Conservation (phyloP, 2,888 invertebrate species). For the Abrostola tripartita region DNA sequence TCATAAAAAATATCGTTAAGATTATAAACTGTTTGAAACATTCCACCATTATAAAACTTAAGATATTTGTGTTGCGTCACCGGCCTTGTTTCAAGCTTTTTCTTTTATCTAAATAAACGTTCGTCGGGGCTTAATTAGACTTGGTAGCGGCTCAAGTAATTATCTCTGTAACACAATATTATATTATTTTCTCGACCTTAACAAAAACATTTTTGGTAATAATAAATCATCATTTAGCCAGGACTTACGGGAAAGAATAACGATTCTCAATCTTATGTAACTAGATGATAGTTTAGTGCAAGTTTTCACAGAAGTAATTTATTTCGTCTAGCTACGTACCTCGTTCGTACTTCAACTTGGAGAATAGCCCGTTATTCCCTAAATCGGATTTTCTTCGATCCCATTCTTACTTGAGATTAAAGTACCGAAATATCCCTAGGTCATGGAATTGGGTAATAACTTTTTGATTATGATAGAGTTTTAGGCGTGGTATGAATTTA, state of each 20-base stretch:
- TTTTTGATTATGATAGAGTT: slow-evolving; percentile 49
- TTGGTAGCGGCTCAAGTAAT: slow-evolving; percentile 47
- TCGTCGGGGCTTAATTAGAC: slow-evolving; percentile 43
- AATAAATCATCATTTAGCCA: slow-evolving; percentile 47
- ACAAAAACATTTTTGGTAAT: slow-evolving; percentile 37
- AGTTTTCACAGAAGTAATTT: slow-evolving; percentile 31
- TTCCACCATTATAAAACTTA: slow-evolving; percentile 17
- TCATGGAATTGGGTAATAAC: slow-evolving; percentile 56
- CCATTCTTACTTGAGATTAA: slow-evolving; percentile 55
- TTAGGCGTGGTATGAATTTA: slow-evolving; percentile 47
- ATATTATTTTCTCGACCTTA: slow-evolving; percentile 38
- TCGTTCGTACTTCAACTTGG: slow-evolving; percentile 13
- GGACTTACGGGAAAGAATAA: slow-evolving; percentile 24
- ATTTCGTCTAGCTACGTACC: slow-evolving; percentile 23
- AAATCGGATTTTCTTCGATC: slow-evolving; percentile 46
- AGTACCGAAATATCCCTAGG: slow-evolving; percentile 50
- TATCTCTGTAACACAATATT: slow-evolving; percentile 48
- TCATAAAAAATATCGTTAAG: neutral
- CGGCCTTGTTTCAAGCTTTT: slow-evolving; percentile 10
- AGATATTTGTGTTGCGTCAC: slow-evolving; percentile 16
- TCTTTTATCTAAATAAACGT: slow-evolving; percentile 35
- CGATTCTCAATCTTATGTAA: slow-evolving; percentile 41
- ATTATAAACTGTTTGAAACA: neutral
- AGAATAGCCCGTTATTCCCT: slow-evolving; percentile 41
- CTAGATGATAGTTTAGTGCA: slow-evolving; percentile 29